Evolutionary conservation across 2,797 vertebrate genomes (phyloP).

Genomic region (Phylloscopus collybita): DNA sequence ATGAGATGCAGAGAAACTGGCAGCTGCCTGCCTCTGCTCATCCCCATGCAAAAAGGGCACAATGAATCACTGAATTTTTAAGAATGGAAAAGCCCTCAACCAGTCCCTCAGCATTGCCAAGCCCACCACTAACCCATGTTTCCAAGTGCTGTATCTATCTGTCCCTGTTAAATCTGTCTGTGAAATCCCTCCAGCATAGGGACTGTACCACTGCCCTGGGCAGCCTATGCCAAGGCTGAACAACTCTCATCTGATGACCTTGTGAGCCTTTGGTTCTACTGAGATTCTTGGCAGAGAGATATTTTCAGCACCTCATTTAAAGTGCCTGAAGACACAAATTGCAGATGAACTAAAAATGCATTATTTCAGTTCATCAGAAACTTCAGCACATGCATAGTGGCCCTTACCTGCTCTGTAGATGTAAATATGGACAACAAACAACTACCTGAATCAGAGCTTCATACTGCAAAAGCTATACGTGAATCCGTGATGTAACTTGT

Average conservation of each 20-base stretch:
- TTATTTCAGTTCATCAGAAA: not conserved
- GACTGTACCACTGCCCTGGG: not conserved
- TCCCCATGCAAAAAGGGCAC: not conserved
- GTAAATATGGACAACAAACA: not conserved
- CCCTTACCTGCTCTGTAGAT: not conserved
- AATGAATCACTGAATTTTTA: not conserved
- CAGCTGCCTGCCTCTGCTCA: not conserved
- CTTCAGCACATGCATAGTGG: not conserved
- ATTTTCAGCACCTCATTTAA: not conserved
- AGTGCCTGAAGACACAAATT: not conserved
- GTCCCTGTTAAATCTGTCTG: not conserved
- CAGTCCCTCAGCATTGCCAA: not conserved
- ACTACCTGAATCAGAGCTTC: not conserved
- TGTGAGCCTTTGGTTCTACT: not conserved
- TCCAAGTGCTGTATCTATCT: too few relatives aligned
- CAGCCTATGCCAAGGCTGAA: not conserved
- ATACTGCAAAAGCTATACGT: not conserved
- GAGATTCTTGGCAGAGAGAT: not conserved
- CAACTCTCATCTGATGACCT: not conserved
- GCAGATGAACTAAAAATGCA: not conserved
- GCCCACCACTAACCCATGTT: not conserved
- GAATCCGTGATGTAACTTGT: not conserved
- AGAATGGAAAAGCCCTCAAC: not conserved
- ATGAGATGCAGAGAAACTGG: not conserved
- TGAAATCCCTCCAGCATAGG: not conserved